Conservation (phyloP, 2,113 vertebrate genomes). For the Eurypyga helias region DNA sequence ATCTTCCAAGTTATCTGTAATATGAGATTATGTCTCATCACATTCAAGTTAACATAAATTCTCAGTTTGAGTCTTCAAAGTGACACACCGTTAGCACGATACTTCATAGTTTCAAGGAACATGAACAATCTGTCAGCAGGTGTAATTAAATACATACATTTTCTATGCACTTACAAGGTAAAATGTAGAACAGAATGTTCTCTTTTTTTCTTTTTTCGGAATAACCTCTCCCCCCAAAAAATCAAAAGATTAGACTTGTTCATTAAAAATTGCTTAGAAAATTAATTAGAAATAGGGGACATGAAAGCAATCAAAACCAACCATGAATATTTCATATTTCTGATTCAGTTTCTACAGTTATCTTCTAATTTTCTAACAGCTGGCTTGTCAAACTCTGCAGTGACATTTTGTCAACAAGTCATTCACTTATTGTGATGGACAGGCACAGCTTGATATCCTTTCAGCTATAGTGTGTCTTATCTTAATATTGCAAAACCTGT, state of each 20-base stretch:
- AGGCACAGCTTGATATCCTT: background rate
- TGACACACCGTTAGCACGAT: background rate
- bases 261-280: background rate
- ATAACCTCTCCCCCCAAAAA: fast-evolving
- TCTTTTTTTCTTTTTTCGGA: background rate
- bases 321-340: background rate
- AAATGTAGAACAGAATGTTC: background rate
- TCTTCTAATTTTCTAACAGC: background rate
- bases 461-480: background rate
- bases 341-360: background rate
- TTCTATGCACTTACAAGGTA: background rate
- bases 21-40: background rate
- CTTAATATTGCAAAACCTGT: background rate
- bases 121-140: background rate
- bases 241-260: background rate
- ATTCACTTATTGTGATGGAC: background rate
- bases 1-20: background rate
- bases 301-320: background rate
- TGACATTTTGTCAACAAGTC: background rate
- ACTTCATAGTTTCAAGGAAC: background rate
- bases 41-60: background rate
- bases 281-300: background rate
- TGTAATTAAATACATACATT: fast-evolving
- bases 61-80: background rate
- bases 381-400: background rate